phyloP scores from a whole-genome alignment of 2,113 vertebrate species.

The Clarias gariepinus region DNA sequence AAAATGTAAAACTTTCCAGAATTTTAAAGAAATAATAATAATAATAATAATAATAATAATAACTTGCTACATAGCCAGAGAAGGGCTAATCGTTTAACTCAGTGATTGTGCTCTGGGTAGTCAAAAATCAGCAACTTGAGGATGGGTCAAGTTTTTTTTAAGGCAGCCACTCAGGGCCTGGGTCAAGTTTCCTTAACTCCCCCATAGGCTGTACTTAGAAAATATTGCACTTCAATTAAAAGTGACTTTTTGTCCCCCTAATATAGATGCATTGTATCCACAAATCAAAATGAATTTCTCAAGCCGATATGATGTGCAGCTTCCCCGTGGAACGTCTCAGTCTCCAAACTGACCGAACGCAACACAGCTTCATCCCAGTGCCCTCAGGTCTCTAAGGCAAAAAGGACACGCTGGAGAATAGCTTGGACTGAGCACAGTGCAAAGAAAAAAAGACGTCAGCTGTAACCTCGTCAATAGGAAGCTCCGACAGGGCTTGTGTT shows the following conservation, averaged over 20 bases:
- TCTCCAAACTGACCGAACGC: background rate
- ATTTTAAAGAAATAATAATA: conserved; percentile 8
- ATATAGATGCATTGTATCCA: background rate
- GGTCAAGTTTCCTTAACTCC: conserved; percentile 32
- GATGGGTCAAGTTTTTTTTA: conserved; percentile 25
- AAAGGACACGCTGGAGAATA: background rate
- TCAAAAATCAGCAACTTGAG: conserved; percentile 15
- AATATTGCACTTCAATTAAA: conserved; percentile 39
- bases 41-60: conserved; percentile 12
- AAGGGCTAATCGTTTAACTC: conserved; percentile 9
- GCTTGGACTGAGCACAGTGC: background rate
- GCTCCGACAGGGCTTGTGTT: conserved; percentile 1
- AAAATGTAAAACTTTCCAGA: conserved; percentile 18
- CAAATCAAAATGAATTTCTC: background rate
- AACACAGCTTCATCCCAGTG: background rate
- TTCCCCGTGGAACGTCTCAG: background rate
- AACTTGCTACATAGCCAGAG: conserved; percentile 27
- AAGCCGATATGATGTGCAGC: background rate
- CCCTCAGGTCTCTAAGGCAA: conserved; percentile 6
- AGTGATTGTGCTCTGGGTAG: conserved; percentile 39
- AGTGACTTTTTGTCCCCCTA: background rate
- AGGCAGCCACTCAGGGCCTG: conserved; percentile 4
- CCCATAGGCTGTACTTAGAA: background rate
- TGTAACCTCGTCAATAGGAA: conserved; percentile 1
- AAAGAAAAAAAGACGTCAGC: background rate